These are phyloP conservation scores for Hydractinia symbiolongicarpus DNA, from an alignment of 30 jellyfish, hydroid and myxozoan species.

Conservation along the genomic window DNA sequence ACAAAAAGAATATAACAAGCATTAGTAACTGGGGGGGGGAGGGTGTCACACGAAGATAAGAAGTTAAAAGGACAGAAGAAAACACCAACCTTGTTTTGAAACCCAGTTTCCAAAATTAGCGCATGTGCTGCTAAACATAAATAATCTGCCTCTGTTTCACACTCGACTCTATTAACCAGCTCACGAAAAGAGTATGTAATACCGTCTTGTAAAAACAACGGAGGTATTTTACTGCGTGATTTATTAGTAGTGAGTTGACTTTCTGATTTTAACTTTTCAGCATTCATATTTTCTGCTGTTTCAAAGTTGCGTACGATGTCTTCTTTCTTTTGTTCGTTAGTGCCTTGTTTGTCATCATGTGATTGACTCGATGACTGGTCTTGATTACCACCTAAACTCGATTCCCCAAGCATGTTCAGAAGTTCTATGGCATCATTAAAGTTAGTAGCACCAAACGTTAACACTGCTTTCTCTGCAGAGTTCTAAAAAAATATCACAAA, in stretches of 20 bases:
- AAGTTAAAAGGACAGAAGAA: no score
- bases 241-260: background rate
- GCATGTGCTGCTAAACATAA: constrained; percentile 23
- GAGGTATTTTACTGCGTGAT: background rate
- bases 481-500: background rate
- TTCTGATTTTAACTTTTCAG: background rate
- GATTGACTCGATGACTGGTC: background rate
- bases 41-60: no score
- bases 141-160: constrained; percentile 26
- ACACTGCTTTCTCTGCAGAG: background rate
- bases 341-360: background rate
- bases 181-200: background rate
- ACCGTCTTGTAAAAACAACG: constrained; percentile 10
- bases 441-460: constrained; percentile 19
- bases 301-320: background rate
- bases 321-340: background rate
- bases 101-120: constrained; percentile 1
- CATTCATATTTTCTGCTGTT: background rate
- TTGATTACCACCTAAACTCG: background rate
- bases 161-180: constrained; percentile 16
- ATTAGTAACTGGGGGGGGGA: no score
- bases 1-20: no score
- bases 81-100: background rate
- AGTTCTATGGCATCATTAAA: constrained; percentile 26
- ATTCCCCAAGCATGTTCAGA: constrained; percentile 8